These are phyloP conservation scores for Morpho achilles DNA, from an alignment of 2,888 invertebrate genomes.

Conservation along the genomic window DNA sequence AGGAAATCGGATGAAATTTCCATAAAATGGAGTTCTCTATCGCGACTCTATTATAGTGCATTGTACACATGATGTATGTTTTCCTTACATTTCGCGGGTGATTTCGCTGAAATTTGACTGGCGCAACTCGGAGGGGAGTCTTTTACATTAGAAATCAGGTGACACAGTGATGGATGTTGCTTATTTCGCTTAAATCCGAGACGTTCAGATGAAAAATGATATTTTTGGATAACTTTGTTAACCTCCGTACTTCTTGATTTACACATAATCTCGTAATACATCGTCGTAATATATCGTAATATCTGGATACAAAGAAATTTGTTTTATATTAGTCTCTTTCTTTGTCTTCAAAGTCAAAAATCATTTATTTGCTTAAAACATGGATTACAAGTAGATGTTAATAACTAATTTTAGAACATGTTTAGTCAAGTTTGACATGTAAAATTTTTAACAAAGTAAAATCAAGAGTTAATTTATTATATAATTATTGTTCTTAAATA, in stretches of 20 bases:
- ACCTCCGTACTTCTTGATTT: slow-evolving; percentile 2
- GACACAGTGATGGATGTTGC: slow-evolving; percentile 61
- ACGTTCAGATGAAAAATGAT: slow-evolving; percentile 30
- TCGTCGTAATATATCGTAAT: too few species aligned
- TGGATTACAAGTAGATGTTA: too few species aligned
- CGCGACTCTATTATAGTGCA: slow-evolving; percentile 58
- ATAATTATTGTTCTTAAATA: too few species aligned
- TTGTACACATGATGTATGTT: slow-evolving; percentile 72
- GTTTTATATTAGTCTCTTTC: too few species aligned
- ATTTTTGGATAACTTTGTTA: slow-evolving; percentile 20
- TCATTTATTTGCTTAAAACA: too few species aligned
- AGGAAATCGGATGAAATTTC: slow-evolving; percentile 61
- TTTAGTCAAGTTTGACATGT: too few species aligned
- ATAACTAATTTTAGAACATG: too few species aligned
- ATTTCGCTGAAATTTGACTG: slow-evolving; percentile 57
- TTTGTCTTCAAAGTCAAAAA: too few species aligned
- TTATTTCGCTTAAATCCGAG: slow-evolving; percentile 37
- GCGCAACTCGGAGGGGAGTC: slow-evolving; percentile 44
- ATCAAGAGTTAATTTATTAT: too few species aligned
- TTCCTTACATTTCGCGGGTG: slow-evolving; percentile 56
- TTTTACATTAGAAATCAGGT: slow-evolving; percentile 47
- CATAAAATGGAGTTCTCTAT: slow-evolving; percentile 52
- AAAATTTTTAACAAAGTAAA: too few species aligned
- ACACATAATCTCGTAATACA: too few species aligned
- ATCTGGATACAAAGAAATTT: too few species aligned